phyloP scores from a whole-genome alignment of 1,140 invertebrate genomes.

The Oedothorax gibbosus region DNA sequence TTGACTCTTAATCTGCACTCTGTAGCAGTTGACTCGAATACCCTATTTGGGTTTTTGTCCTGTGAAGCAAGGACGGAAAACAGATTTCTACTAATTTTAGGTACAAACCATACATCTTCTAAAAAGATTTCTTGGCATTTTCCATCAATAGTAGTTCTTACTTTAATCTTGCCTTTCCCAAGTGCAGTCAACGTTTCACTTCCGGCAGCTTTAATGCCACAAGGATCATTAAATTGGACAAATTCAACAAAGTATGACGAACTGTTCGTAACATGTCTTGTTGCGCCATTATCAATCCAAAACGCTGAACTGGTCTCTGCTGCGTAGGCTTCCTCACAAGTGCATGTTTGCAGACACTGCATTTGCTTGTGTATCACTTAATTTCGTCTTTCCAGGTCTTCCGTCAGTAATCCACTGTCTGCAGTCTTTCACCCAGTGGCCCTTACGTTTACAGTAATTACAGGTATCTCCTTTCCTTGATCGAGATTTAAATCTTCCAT shows the following conservation, averaged over 20 bases:
- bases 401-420: constrained; percentile 30
- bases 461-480: too few relatives aligned
- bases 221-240: neutral
- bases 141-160: neutral
- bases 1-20: constrained; percentile 27
- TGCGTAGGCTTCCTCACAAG: neutral
- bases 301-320: neutral
- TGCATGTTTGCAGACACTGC: neutral
- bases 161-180: constrained; percentile 25
- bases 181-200: constrained; percentile 6
- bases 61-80: constrained; percentile 21
- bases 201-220: constrained; percentile 30
- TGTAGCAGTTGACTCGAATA: constrained; percentile 9
- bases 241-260: constrained; percentile 19
- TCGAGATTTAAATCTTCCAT: too few relatives aligned
- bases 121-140: constrained; percentile 2
- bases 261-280: constrained; percentile 27
- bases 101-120: constrained; percentile 39
- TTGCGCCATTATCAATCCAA: constrained; percentile 25
- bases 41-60: constrained; percentile 27
- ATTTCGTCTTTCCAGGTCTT: neutral
- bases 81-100: constrained; percentile 24
- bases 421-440: too few relatives aligned
- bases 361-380: constrained; percentile 1
- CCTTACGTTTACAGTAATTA: too few relatives aligned